phyloP scores from a whole-genome alignment of 2,113 vertebrate genomes.

The Orcinus orca region DNA sequence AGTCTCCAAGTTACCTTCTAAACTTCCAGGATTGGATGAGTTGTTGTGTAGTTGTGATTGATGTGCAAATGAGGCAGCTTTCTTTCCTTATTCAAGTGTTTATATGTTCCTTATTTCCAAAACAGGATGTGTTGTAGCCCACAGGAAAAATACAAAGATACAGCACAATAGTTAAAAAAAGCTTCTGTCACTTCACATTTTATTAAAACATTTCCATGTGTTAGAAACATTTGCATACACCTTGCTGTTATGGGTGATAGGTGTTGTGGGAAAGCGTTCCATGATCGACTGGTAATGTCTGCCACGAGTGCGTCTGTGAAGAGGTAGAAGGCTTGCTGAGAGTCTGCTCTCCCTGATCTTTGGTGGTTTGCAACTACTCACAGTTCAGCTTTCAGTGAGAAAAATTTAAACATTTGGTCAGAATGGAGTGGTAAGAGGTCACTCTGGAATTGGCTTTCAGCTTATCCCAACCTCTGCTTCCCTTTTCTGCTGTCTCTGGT shows the following conservation, averaged over 20 bases:
- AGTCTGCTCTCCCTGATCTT: not conserved
- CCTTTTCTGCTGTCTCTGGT: not conserved
- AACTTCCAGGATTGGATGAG: not conserved
- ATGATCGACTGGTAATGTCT: not conserved
- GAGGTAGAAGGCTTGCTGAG: not conserved
- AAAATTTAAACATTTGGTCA: not conserved
- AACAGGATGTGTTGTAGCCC: not conserved
- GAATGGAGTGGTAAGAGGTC: not conserved
- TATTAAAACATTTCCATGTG: not conserved
- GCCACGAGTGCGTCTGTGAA: not conserved
- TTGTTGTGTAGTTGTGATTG: not conserved
- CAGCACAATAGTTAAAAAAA: not conserved
- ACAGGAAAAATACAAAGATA: not conserved
- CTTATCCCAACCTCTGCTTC: not conserved
- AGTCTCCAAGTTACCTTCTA: not conserved
- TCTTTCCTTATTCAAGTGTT: not conserved
- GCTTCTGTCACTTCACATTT: not conserved
- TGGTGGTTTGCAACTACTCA: not conserved
- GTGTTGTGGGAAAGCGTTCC: not conserved
- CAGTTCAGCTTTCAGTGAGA: not conserved
- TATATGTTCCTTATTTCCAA: not conserved
- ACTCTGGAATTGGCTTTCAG: not conserved
- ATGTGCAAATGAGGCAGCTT: not conserved
- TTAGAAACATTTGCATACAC: fast-evolving
- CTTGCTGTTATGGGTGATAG: fast-evolving